Conservation (phyloP, 1,140 invertebrate species). For the Eumeta japonica region DNA sequence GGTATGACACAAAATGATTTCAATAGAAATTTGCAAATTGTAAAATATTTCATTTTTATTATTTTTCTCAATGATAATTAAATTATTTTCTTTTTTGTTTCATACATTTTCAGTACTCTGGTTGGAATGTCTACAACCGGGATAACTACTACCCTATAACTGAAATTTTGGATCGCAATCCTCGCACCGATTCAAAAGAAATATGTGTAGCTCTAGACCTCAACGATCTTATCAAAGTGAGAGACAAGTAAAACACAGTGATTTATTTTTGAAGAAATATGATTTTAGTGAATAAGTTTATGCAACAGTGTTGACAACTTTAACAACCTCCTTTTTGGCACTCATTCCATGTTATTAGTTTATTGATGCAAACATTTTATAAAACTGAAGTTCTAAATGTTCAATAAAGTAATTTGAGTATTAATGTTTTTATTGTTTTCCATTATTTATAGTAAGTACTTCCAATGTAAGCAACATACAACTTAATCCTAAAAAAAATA, state of each 20-base stretch:
- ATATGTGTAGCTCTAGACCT: conserved; percentile 57
- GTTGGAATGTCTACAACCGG: conserved; percentile 67
- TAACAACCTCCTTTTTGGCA: conserved; percentile 32
- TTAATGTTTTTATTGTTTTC: too few relatives aligned
- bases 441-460: too few relatives aligned
- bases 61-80: neutral
- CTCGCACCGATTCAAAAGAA: conserved; percentile 52
- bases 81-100: conserved; percentile 11
- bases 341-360: conserved; percentile 49
- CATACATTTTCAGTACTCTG: conserved; percentile 68
- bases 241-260: conserved; percentile 47
- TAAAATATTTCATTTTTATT: conserved; percentile 3
- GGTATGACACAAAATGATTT: too few relatives aligned
- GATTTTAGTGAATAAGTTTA: conserved; percentile 47
- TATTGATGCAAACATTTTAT: conserved; percentile 46
- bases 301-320: too few relatives aligned
- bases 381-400: conserved; percentile 48
- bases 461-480: too few relatives aligned
- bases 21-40: too few relatives aligned
- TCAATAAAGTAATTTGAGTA: conserved; percentile 35
- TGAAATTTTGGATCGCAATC: conserved; percentile 55
- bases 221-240: conserved; percentile 56
- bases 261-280: conserved; percentile 44
- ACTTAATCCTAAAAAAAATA: too few relatives aligned
- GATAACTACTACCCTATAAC: conserved; percentile 64